These are phyloP conservation scores for Rhabdomys pumilio DNA, from an alignment of 2,797 vertebrate genomes.

Conservation along the genomic window DNA sequence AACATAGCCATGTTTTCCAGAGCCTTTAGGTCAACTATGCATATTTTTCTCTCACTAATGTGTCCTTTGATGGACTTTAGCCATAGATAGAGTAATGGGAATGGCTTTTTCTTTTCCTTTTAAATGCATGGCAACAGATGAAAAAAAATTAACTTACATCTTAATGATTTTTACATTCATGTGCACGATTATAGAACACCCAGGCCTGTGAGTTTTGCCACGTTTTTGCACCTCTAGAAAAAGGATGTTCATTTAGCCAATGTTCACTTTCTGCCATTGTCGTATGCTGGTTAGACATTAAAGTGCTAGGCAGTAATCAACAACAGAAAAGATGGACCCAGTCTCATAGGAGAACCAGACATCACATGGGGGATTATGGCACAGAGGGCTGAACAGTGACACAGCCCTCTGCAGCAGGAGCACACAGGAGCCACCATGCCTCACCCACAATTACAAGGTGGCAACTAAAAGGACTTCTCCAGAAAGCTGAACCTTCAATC, in stretches of 20 bases:
- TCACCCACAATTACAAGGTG: not conserved
- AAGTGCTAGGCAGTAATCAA: conserved; percentile 4
- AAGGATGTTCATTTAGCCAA: not conserved
- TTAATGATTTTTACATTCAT: conserved; percentile 40
- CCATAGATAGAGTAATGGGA: too few species aligned
- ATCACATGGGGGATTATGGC: not conserved
- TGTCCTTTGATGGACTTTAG: not conserved
- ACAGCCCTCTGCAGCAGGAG: not conserved
- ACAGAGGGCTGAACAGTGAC: not conserved
- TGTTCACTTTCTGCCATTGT: not conserved
- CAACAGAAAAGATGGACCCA: conserved; percentile 27
- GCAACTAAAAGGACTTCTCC: not conserved
- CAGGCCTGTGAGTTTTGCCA: not conserved
- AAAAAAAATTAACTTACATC: conserved; percentile 5
- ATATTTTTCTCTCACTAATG: not conserved
- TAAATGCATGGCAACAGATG: not conserved
- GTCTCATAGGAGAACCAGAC: not conserved
- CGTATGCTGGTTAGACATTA: not conserved
- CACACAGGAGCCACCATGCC: not conserved
- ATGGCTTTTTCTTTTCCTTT: not conserved
- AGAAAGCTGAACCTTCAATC: conserved; percentile 16
- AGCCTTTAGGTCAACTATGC: not conserved
- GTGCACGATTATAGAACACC: not conserved
- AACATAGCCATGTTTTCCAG: not conserved
- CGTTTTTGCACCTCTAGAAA: conserved; percentile 22